phyloP scores from a whole-genome alignment of 2,113 vertebrate genomes.

The Platichthys stellatus region DNA sequence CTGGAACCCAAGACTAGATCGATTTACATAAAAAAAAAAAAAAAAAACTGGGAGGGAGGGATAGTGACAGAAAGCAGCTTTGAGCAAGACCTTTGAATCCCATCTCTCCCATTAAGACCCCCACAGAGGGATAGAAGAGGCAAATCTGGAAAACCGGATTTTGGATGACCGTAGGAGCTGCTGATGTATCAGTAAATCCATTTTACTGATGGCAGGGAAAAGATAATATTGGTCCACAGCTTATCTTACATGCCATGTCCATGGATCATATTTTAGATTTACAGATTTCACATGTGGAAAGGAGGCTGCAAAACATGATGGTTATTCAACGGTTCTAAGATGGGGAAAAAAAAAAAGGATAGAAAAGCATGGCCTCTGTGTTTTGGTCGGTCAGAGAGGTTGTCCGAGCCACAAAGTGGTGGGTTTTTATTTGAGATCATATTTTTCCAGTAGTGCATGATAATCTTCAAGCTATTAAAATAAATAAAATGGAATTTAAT shows the following conservation, averaged over 20 bases:
- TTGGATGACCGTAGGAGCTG: slow-evolving; percentile 54
- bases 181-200: slow-evolving; percentile 69
- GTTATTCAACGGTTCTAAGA: slow-evolving; percentile 33
- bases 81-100: slow-evolving; percentile 62
- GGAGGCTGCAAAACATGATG: slow-evolving; percentile 56
- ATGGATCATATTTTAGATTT: slow-evolving; percentile 59
- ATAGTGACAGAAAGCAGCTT: slow-evolving; percentile 60
- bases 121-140: slow-evolving; percentile 48
- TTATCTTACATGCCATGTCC: slow-evolving; percentile 63
- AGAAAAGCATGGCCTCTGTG: slow-evolving; percentile 25
- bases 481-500: slow-evolving; percentile 27
- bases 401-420: neutral
- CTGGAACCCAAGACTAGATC: slow-evolving; percentile 73
- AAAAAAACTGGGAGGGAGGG: slow-evolving; percentile 31
- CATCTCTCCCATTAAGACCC: slow-evolving; percentile 58
- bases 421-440: slow-evolving; percentile 27
- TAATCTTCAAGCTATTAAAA: slow-evolving; percentile 45
- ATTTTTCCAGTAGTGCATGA: slow-evolving; percentile 14
- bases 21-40: slow-evolving; percentile 65
- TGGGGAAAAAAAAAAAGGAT: slow-evolving; percentile 12
- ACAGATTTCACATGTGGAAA: slow-evolving; percentile 48
- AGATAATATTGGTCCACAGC: slow-evolving; percentile 63
- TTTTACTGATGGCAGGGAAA: slow-evolving; percentile 63
- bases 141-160: slow-evolving; percentile 70
- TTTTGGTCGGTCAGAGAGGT: slow-evolving; percentile 26